phyloP scores from a whole-genome alignment of 2,888 invertebrate species.

The Apotomis betuletana region DNA sequence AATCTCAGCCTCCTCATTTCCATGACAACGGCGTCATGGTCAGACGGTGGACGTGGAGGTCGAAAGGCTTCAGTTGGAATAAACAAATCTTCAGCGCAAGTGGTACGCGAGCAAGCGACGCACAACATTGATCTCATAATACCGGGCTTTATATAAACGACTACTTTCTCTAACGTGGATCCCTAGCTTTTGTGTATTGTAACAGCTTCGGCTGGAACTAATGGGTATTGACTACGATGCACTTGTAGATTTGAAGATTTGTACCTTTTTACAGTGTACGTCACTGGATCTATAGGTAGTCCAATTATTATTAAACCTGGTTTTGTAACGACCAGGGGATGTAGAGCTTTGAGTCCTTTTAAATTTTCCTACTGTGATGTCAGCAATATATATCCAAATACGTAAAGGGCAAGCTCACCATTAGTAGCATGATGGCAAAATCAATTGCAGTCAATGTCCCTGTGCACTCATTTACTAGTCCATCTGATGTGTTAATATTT shows the following conservation, averaged over 20 bases:
- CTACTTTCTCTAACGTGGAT: constrained; percentile 25
- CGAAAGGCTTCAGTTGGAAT: no score
- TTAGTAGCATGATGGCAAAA: constrained; percentile 24
- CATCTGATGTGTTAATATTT: constrained; percentile 30
- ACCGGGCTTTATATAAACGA: background rate
- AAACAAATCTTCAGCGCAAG: no score
- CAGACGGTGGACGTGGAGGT: no score
- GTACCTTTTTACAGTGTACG: constrained; percentile 1
- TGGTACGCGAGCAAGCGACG: background rate
- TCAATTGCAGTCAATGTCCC: constrained; percentile 35
- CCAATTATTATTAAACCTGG: no score
- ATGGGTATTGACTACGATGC: background rate
- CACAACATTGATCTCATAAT: background rate
- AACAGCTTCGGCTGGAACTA: constrained; percentile 12
- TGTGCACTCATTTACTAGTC: background rate
- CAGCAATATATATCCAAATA: constrained; percentile 28
- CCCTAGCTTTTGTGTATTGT: constrained; percentile 19
- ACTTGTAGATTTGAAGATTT: background rate
- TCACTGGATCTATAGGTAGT: no score
- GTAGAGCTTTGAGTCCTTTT: constrained; percentile 24
- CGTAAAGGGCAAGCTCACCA: constrained; percentile 21
- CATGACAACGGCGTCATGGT: no score
- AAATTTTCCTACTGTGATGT: constrained; percentile 20
- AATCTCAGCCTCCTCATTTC: no score
- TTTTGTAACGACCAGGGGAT: background rate